A percentile compares a stretch with the other conserved stretches of the same genome.
These are phyloP conservation scores for Cyanocitta stelleri DNA, from an alignment of 2,113 vertebrate species.

Conservation along the genomic window DNA sequence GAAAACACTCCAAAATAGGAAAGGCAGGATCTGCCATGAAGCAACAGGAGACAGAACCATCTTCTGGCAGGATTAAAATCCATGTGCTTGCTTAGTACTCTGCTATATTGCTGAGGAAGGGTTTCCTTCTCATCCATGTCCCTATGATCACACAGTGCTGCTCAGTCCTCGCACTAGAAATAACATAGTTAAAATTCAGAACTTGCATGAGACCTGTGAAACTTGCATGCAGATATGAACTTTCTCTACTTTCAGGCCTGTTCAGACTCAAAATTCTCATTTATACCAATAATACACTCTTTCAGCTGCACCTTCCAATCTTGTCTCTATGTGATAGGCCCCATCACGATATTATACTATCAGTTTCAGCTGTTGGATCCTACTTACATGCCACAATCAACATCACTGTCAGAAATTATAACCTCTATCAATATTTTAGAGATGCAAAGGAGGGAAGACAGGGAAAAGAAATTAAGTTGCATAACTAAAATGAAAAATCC, in stretches of 20 bases:
- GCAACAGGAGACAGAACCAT: not conserved
- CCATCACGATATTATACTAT: not conserved
- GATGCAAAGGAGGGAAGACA: not conserved
- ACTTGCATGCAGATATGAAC: not conserved
- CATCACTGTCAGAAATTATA: constrained; percentile 3
- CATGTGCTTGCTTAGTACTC: not conserved
- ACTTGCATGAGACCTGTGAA: not conserved
- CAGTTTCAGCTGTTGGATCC: not conserved
- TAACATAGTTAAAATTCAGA: not conserved
- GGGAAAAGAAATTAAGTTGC: constrained; percentile 28
- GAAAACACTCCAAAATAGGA: not conserved
- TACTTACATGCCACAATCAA: not conserved
- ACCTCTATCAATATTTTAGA: constrained; percentile 11
- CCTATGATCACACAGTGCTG: not conserved
- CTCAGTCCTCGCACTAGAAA: not conserved
- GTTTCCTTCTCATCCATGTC: not conserved
- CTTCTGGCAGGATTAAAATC: not conserved
- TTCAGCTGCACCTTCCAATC: not conserved
- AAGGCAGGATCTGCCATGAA: not conserved
- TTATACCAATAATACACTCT: not conserved
- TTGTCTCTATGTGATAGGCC: not conserved
- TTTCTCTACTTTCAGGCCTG: not conserved
- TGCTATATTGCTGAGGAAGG: not conserved
- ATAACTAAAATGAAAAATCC: constrained; percentile 26
- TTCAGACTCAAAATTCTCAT: not conserved